Evolutionary conservation across 2,888 invertebrate species (phyloP).

Genomic region (Spodoptera picta): DNA sequence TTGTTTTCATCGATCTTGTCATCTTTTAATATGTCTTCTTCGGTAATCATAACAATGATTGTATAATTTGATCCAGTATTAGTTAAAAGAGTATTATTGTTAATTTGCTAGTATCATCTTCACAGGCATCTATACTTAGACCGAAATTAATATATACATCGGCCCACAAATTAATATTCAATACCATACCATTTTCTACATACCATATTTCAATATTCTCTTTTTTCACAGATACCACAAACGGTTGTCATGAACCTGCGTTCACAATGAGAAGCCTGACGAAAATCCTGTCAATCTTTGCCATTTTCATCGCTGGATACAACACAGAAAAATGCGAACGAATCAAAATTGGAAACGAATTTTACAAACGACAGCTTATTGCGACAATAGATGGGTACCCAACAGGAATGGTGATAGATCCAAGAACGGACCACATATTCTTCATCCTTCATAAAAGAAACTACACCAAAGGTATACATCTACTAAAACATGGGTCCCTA

Average conservation of each 20-base stretch:
- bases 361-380: conserved; percentile 79
- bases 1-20: too few species aligned
- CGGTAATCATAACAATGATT: too few species aligned
- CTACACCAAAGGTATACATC: conserved; percentile 81
- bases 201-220: background rate
- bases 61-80: too few species aligned
- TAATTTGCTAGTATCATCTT: too few species aligned
- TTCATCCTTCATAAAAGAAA: conserved; percentile 82
- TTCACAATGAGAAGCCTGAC: conserved; percentile 51
- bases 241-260: conserved; percentile 70
- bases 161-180: too few species aligned
- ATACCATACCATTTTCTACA: too few species aligned
- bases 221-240: conserved; percentile 43
- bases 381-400: conserved; percentile 83
- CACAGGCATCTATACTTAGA: too few species aligned
- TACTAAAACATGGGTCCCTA: conserved; percentile 79
- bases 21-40: too few species aligned
- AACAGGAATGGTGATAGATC: conserved; percentile 78
- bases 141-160: too few species aligned
- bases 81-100: too few species aligned
- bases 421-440: conserved; percentile 79
- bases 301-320: conserved; percentile 46
- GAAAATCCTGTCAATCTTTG: conserved; percentile 51
- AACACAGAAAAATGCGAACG: conserved; percentile 77
- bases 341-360: conserved; percentile 78